Evolutionary conservation across 2,797 vertebrate species (phyloP), one percentile per base, ranked within the genome.

Genomic region (Hydrolagus colliei): DNA sequence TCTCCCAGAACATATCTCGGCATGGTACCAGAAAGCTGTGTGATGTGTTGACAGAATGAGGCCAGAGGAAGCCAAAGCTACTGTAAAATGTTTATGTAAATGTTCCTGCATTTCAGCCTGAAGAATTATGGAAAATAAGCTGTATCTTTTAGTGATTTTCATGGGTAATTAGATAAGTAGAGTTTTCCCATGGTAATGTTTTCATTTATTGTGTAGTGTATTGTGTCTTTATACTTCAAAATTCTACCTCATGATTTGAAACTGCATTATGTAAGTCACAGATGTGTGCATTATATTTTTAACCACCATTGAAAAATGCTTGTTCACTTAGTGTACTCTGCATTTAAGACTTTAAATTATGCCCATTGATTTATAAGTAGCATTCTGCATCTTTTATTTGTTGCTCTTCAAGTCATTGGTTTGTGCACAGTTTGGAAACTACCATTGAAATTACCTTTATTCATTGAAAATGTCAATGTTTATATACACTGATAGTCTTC

Each of bases 1-100:
- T 80, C 65, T 89, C 91, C 91, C 91, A 92, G 91, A 89, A 90
- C 88, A 89, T 88, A 89, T 92, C 90, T 89, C 90, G 89, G 89
- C 89, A 90, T 91, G 90, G 89, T 92, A 92, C 92, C 93, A 93
- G 91, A 92, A 93, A 92, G 93, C 91, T 92, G 90, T 91, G 90
- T 92, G 91, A 93, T 90, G 86, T 89, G 88, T 91, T 96, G 95
- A 96, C 96, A 96, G 95, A 96, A 96, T 95, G 93, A 94, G 95
- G 95, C 92, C 94, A 94, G 82, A 87, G 8, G 63, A 92, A 88
- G 90, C 88, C 92, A 91, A 91, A 84, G 79, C 79, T 84, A 71
- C 32, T 41, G 79, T 84, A 52, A 84, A 84, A 71, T 84, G 63
- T 68, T 82, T 82, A 82, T 82, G 79, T 65, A 68, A 82, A 82